Evolutionary conservation across 2,797 vertebrate species (phyloP).

Genomic region (Lepilemur ruficaudatus): DNA sequence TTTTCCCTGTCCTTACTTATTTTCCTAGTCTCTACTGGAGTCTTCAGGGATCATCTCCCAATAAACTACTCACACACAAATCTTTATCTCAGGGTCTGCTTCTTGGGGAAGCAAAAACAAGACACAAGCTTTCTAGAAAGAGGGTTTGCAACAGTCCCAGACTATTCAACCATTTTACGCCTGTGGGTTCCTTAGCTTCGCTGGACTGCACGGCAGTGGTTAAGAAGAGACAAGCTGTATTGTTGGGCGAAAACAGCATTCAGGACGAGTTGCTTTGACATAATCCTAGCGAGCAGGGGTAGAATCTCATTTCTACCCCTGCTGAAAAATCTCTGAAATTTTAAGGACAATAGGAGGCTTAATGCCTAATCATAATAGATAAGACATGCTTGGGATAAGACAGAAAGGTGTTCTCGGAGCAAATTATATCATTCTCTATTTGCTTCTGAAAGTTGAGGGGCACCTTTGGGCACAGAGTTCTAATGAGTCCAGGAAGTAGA

Average conservation of each 20-base stretch:
- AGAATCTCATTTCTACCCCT: no score
- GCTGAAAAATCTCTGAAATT: no score
- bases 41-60: neutral
- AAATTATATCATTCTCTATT: constrained; percentile 72
- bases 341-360: constrained; percentile 68
- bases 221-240: constrained; percentile 48
- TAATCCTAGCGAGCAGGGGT: constrained; percentile 62
- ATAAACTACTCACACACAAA: neutral
- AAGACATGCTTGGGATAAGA: constrained; percentile 74
- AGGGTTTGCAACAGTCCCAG: neutral
- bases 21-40: no score
- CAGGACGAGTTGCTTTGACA: constrained; percentile 66
- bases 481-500: constrained; percentile 67
- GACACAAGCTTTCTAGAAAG: neutral
- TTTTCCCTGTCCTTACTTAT: neutral
- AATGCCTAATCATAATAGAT: constrained; percentile 72
- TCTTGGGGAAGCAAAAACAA: neutral
- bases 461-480: constrained; percentile 54
- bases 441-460: constrained; percentile 73
- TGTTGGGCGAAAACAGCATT: constrained; percentile 33
- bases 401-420: constrained; percentile 74
- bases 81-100: neutral
- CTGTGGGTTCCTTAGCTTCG: rapidly evolving
- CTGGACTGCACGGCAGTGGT: neutral
- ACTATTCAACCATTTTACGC: neutral